These are phyloP conservation scores for Eleutherodactylus coqui DNA, from an alignment of 2,797 vertebrate species.

Conservation along the genomic window DNA sequence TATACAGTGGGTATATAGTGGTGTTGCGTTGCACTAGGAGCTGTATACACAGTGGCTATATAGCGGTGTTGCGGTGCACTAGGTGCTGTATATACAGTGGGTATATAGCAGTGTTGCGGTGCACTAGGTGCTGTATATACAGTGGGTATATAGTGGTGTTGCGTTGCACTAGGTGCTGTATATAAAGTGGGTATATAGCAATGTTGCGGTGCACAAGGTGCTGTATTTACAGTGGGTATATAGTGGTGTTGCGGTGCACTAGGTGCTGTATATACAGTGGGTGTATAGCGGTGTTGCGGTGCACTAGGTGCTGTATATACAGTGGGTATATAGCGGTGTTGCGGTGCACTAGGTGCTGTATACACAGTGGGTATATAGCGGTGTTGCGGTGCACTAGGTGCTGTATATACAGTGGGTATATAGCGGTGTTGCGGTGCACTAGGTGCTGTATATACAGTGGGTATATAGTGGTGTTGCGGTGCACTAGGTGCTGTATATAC, in stretches of 20 bases:
- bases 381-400: slow-evolving; percentile 2
- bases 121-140: neutral
- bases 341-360: neutral
- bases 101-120: neutral
- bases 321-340: neutral
- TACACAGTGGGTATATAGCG: neutral
- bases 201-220: neutral
- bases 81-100: neutral
- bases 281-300: neutral
- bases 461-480: no score
- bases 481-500: no score
- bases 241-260: no score
- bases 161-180: neutral
- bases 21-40: neutral
- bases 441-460: no score
- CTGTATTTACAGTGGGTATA: neutral
- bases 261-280: no score
- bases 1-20: no score
- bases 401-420: no score
- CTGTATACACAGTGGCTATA: neutral
- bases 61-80: neutral
- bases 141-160: neutral
- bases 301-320: neutral
- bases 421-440: no score
- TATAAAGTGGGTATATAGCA: no score